These are phyloP conservation scores for Drosophila greeni DNA, from an alignment of 2,888 invertebrate genomes.

Conservation along the genomic window DNA sequence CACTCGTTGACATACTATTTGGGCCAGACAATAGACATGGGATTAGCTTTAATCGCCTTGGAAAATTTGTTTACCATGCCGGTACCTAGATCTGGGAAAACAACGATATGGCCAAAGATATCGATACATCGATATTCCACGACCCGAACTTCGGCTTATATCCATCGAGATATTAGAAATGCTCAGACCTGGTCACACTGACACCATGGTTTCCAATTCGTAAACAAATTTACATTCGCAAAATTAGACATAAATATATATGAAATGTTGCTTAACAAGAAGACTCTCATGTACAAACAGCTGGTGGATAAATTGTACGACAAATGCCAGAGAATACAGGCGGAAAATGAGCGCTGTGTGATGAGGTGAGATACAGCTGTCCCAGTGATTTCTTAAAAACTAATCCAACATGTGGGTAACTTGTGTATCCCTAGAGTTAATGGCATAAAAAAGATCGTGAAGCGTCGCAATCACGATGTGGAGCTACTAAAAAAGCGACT, in stretches of 20 bases:
- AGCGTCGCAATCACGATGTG: constrained; percentile 74
- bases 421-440: constrained; percentile 68
- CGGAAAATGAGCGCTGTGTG: constrained; percentile 77
- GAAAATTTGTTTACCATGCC: constrained; percentile 23
- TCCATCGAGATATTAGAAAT: background rate
- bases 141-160: background rate
- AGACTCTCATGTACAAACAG: constrained; percentile 70
- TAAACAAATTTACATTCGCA: constrained; percentile 1
- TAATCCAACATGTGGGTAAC: background rate
- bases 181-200: background rate
- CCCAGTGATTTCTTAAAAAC: background rate
- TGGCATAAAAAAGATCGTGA: constrained; percentile 75
- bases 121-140: background rate
- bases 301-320: constrained; percentile 73
- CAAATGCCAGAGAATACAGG: constrained; percentile 76
- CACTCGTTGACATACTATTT: constrained; percentile 20
- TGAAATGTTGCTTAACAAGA: constrained; percentile 69
- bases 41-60: background rate
- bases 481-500: constrained; percentile 74
- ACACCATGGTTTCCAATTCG: background rate
- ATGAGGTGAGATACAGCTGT: constrained; percentile 64
- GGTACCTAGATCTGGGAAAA: constrained; percentile 5
- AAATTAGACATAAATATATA: constrained; percentile 7
- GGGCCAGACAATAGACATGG: background rate
- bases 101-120: background rate